These are phyloP conservation scores for Dendrocincla fuliginosa DNA, from an alignment of 2,797 vertebrate species.

Conservation along the genomic window DNA sequence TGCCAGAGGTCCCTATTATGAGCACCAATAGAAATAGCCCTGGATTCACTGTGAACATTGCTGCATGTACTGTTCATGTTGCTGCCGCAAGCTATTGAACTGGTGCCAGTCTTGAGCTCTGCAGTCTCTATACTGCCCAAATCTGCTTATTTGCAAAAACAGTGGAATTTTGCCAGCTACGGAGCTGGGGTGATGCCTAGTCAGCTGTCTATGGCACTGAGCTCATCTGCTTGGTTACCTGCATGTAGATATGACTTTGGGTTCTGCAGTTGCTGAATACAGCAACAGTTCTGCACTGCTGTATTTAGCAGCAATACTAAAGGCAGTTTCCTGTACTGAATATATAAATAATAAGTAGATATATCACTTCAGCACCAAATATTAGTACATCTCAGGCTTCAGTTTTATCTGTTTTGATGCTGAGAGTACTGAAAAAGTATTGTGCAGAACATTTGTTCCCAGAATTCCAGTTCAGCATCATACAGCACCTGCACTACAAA, in stretches of 20 bases:
- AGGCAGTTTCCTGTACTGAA: not conserved
- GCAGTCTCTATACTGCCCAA: not conserved
- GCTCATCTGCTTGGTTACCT: not conserved
- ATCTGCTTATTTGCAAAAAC: not conserved
- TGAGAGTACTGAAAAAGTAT: not conserved
- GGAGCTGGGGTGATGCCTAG: not conserved
- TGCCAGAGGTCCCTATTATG: not conserved
- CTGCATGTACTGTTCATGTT: not conserved
- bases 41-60: not conserved
- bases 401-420: not conserved
- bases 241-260: not conserved
- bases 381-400: not conserved
- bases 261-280: not conserved
- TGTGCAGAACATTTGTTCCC: not conserved
- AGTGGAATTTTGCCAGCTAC: not conserved
- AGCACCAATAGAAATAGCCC: not conserved
- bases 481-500: not conserved
- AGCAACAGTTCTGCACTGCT: not conserved
- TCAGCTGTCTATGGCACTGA: not conserved
- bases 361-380: not conserved
- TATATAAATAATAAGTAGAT: not conserved
- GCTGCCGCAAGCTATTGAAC: not conserved
- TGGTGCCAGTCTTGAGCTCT: not conserved
- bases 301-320: not conserved
- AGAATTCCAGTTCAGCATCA: not conserved